Evolutionary conservation across 2,888 invertebrate genomes (phyloP).

Genomic region (Agonopterix alstromeriana): DNA sequence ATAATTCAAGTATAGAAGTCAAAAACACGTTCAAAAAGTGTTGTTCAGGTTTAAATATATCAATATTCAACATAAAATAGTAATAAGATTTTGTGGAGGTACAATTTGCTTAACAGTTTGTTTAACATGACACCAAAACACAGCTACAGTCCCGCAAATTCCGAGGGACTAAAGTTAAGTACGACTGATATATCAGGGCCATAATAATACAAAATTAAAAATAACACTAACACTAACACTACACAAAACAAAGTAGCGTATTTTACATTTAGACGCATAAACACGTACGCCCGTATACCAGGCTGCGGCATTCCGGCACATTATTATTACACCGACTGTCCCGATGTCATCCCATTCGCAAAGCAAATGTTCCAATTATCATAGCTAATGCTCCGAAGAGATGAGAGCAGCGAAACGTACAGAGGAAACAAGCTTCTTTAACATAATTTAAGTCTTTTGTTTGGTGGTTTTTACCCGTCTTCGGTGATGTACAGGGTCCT

Average conservation of each 20-base stretch:
- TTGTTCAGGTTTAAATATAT: no score
- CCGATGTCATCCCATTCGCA: constrained; percentile 55
- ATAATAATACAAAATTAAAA: no score
- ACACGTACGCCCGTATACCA: constrained; percentile 31
- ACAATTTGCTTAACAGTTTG: no score
- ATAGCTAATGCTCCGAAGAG: constrained; percentile 64
- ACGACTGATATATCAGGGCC: no score
- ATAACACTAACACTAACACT: not conserved
- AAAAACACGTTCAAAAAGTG: no score
- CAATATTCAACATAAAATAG: no score
- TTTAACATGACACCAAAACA: no score
- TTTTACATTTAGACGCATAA: constrained; percentile 44
- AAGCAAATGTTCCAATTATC: constrained; percentile 72
- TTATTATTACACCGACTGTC: constrained; percentile 43
- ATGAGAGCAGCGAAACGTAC: constrained; percentile 21
- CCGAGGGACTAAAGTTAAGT: no score
- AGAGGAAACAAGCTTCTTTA: constrained; percentile 10
- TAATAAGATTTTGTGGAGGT: no score
- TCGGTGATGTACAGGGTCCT: no score
- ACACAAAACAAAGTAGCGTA: constrained; percentile 17
- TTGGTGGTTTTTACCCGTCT: not conserved
- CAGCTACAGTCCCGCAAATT: no score
- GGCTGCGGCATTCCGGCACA: constrained; percentile 25
- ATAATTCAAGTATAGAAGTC: no score
- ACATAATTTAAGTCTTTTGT: constrained; percentile 9